Evolutionary conservation across 2,797 vertebrate species (phyloP), one percentile per base, ranked within the genome.

Genomic region (Aplochiton taeniatus): DNA sequence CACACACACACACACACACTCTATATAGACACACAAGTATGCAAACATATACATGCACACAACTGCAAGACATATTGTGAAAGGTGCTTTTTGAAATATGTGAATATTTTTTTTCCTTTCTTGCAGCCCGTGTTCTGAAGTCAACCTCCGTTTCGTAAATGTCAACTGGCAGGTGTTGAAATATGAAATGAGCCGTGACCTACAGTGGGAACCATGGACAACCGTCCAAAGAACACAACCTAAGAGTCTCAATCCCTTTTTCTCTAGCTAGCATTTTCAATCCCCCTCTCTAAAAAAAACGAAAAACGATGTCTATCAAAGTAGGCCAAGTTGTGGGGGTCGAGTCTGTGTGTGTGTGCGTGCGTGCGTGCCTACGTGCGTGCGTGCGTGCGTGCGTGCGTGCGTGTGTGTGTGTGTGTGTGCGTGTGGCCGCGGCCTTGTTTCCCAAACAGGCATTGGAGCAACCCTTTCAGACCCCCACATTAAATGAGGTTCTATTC

Each of bases 81-180:
- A 31, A 31, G 2, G 31, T 31, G 31, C n/a, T 31, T 31, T 13
- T n/a, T 43, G 6, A n/a, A 19, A 17, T 57, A 17, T 14, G 41
- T 58, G n/a, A 16, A 8, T 43, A 4, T 18, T n/a, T 58, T 41
- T 58, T 58, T 45, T 3, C 3, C 6, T 16, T 45, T 18, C 16
- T 9, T 59, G 13, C 13, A 8, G 11, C 8, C 0, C 9, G 9
- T 8, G 42, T n/a, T 58, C 31, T 16, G 56, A 14, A 9, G 41
- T 59, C 57, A 59, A 8, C 9, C 57, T 11, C 45, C 16, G 9
- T n/a, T 20, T 31, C n/a, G 4, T 14, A 44, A 16, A 58, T 46
- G 5, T 59, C 57, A 46, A 59, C 57, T 20, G 57, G 17, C 43
- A 46, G 10, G 43, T 51, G 48, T n/a, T 48, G 45, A 62, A 11